Evolutionary conservation across 1,140 invertebrate species (phyloP).

Genomic region (Adoxophyes honmai): DNA sequence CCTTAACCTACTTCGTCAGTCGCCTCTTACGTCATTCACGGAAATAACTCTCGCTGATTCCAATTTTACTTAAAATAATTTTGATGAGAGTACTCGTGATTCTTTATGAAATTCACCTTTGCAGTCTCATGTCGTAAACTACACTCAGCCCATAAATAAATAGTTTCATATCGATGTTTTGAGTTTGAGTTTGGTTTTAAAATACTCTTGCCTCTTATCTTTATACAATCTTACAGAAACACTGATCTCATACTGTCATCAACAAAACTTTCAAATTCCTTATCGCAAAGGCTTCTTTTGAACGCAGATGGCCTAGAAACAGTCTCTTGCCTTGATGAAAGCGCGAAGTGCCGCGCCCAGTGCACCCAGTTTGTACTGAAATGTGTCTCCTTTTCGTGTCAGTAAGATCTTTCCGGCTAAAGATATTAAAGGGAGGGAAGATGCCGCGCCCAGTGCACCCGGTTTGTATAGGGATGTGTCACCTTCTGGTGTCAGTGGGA

Average conservation of each 20-base stretch:
- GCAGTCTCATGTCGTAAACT: too few species aligned
- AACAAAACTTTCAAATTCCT: background rate
- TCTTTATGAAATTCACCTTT: too few species aligned
- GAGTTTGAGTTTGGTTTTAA: too few species aligned
- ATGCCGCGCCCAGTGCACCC: background rate
- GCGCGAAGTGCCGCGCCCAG: too few species aligned
- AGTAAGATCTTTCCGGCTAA: background rate
- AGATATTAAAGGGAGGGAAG: background rate
- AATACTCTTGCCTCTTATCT: too few species aligned
- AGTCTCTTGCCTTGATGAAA: constrained; percentile 2
- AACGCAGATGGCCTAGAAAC: constrained; percentile 10
- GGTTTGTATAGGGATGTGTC: background rate
- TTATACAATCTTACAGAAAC: background rate
- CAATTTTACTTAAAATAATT: too few species aligned
- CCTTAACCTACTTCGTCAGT: too few species aligned
- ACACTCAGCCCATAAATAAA: too few species aligned
- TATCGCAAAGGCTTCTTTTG: constrained; percentile 6
- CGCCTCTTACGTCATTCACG: too few species aligned
- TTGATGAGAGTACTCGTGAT: too few species aligned
- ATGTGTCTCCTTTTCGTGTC: background rate
- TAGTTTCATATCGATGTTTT: too few species aligned
- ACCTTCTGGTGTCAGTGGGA: background rate
- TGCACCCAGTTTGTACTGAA: background rate
- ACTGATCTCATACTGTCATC: background rate
- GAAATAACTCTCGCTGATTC: too few species aligned